A percentile compares a stretch with the other conserved stretches of the same genome.
These are phyloP conservation scores for Lycaon pictus DNA, from an alignment of 2,113 vertebrate species.

Conservation along the genomic window DNA sequence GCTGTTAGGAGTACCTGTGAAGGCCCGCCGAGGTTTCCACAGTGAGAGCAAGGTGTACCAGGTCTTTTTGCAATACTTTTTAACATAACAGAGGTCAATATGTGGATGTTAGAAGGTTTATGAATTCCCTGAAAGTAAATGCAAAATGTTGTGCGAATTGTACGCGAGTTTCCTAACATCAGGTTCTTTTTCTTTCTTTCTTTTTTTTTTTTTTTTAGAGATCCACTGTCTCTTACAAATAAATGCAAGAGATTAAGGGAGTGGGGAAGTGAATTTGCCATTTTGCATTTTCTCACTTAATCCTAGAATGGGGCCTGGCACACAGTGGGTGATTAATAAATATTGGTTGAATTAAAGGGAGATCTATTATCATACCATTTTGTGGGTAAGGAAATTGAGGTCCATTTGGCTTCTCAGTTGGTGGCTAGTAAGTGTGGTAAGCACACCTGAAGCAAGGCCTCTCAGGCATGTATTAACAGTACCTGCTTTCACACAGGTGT, in stretches of 20 bases:
- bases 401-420: neutral
- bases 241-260: constrained; percentile 33
- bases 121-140: neutral
- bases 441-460: neutral
- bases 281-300: constrained; percentile 25
- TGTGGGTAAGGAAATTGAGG: constrained; percentile 27
- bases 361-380: neutral
- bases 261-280: neutral
- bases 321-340: neutral
- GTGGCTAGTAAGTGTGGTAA: constrained; percentile 30
- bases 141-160: constrained; percentile 32
- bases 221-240: neutral
- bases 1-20: neutral
- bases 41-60: neutral
- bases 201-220: neutral
- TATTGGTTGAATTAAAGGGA: constrained; percentile 26
- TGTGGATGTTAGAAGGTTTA: neutral
- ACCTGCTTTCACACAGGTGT: neutral
- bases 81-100: neutral
- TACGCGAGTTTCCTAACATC: neutral
- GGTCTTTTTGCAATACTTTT: neutral
- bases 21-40: neutral
- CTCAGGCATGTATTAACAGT: neutral
- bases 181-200: neutral
- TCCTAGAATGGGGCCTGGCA: neutral